These are phyloP conservation scores for Choristoneura rosaceana DNA, from an alignment of 2,888 invertebrate genomes.

Conservation along the genomic window DNA sequence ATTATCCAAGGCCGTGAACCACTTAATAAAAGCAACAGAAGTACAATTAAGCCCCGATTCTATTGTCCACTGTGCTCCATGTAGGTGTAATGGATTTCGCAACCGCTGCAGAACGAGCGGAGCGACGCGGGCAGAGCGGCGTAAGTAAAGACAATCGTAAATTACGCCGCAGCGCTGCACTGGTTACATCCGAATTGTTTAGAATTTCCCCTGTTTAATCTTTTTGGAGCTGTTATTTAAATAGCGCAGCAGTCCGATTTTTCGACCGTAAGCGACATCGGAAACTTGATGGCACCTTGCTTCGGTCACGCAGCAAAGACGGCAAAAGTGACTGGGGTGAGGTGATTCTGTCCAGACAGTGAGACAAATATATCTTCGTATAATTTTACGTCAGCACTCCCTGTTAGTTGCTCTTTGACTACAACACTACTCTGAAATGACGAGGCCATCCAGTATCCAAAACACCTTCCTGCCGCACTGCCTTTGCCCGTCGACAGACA, in stretches of 20 bases:
- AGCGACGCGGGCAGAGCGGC: slow-evolving; percentile 26
- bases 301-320: too few relatives aligned
- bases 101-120: slow-evolving; percentile 19
- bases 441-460: too few relatives aligned
- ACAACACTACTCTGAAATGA: too few relatives aligned
- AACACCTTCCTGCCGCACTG: too few relatives aligned
- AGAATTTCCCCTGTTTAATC: slow-evolving; percentile 37
- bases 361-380: too few relatives aligned
- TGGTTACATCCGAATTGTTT: slow-evolving; percentile 31
- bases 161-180: slow-evolving; percentile 37
- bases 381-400: too few relatives aligned
- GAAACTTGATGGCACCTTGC: background rate
- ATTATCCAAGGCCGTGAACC: background rate
- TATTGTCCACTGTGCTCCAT: slow-evolving; percentile 19
- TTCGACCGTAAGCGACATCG: background rate
- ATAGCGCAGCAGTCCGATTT: slow-evolving; percentile 1
- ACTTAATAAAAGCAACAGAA: slow-evolving; percentile 8
- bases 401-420: too few relatives aligned
- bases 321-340: too few relatives aligned
- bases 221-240: slow-evolving; percentile 27
- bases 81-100: slow-evolving; percentile 37
- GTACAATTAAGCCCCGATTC: background rate
- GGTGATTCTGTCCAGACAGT: too few relatives aligned
- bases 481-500: too few relatives aligned
- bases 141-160: slow-evolving; percentile 40